Percentiles rank a stretch among this genome's conserved stretches.
These are phyloP conservation scores for Melanocharis versteri DNA, from an alignment of 2,113 vertebrate species.

Conservation along the genomic window DNA sequence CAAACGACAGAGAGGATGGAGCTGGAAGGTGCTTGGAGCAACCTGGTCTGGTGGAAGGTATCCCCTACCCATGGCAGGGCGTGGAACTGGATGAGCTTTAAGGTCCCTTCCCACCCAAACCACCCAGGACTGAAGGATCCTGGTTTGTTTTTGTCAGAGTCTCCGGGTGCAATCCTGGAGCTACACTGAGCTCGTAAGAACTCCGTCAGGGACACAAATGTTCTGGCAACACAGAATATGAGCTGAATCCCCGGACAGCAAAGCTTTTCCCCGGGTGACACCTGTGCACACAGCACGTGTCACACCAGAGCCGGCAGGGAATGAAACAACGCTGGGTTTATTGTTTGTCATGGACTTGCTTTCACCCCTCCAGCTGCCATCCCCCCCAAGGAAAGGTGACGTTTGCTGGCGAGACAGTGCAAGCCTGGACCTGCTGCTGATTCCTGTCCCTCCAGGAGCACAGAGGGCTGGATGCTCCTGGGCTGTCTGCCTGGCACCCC, in stretches of 20 bases:
- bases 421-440: not conserved
- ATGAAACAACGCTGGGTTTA: not conserved
- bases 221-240: not conserved
- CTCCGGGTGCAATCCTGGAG: not conserved
- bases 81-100: not conserved
- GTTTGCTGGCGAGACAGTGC: not conserved
- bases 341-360: not conserved
- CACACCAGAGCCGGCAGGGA: not conserved
- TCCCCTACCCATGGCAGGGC: not conserved
- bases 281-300: not conserved
- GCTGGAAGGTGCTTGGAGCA: not conserved
- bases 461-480: not conserved
- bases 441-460: not conserved
- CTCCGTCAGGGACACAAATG: not conserved
- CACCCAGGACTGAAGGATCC: not conserved
- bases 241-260: not conserved
- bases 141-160: not conserved
- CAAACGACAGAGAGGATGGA: not conserved
- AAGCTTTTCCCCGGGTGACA: not conserved
- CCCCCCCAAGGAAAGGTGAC: not conserved
- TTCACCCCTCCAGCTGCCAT: not conserved
- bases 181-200: not conserved
- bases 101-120: not conserved
- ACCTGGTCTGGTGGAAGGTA: not conserved
- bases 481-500: not conserved